Conservation (phyloP, 1,140 invertebrate species). For the Euschistus heros region DNA sequence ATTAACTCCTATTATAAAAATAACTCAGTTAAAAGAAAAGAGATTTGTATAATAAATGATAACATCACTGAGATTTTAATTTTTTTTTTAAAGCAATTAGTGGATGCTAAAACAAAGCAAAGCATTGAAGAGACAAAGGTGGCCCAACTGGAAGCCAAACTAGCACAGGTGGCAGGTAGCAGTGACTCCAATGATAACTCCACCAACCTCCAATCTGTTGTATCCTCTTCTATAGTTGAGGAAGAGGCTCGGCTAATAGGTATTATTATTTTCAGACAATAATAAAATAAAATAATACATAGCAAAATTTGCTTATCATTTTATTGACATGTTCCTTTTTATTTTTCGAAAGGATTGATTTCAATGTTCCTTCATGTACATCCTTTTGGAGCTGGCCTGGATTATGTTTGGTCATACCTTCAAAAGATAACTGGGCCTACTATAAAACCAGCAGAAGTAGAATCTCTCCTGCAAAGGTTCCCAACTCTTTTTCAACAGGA, state of each 20-base stretch:
- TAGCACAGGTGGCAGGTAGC: slow-evolving; percentile 11
- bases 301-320: too few species aligned
- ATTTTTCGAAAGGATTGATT: slow-evolving; percentile 49
- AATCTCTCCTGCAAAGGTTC: slow-evolving; percentile 60
- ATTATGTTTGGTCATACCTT: slow-evolving; percentile 75
- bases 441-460: slow-evolving; percentile 57
- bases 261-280: slow-evolving; percentile 27
- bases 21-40: too few species aligned
- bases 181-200: neutral
- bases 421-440: slow-evolving; percentile 54
- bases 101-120: slow-evolving; percentile 51
- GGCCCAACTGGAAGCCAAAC: slow-evolving; percentile 17
- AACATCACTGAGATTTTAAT: too few species aligned
- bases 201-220: slow-evolving; percentile 1
- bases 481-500: slow-evolving; percentile 66
- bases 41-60: too few species aligned
- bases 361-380: slow-evolving; percentile 78
- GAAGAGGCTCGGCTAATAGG: slow-evolving; percentile 54
- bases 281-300: too few species aligned
- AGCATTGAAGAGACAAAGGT: slow-evolving; percentile 30
- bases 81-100: slow-evolving; percentile 41
- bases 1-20: too few species aligned
- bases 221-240: slow-evolving; percentile 25
- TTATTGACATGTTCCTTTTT: neutral
- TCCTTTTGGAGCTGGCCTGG: slow-evolving; percentile 72